These are phyloP conservation scores for Chaetogeoica ovagalla DNA, from an alignment of 2,888 invertebrate genomes.

Conservation along the genomic window DNA sequence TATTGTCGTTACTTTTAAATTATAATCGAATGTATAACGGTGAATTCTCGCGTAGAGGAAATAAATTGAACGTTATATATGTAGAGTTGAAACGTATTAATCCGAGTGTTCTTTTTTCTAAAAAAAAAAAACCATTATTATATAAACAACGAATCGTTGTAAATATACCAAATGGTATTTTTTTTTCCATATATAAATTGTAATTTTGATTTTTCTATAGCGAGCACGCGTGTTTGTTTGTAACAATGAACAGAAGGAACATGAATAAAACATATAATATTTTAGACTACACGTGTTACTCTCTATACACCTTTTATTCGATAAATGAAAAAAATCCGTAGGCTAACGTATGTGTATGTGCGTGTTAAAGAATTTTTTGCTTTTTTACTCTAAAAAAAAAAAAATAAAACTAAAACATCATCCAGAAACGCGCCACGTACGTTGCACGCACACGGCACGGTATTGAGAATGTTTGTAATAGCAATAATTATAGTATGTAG, in stretches of 20 bases:
- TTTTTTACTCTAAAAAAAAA: neutral
- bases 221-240: neutral
- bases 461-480: neutral
- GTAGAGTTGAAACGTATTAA: neutral
- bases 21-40: neutral
- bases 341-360: neutral
- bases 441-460: neutral
- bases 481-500: neutral
- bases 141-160: too few species aligned
- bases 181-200: too few species aligned
- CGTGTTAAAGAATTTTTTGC: neutral
- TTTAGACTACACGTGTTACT: neutral
- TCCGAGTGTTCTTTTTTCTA: neutral
- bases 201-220: neutral
- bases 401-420: neutral
- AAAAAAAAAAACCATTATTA: neutral
- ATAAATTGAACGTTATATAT: neutral
- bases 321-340: constrained; percentile 2
- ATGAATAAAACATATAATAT: neutral
- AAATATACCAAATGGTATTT: neutral
- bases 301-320: neutral
- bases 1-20: neutral
- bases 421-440: neutral
- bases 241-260: neutral
- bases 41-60: too few species aligned